Percentiles rank a stretch among this genome's conserved stretches.
These are phyloP conservation scores for Argopecten irradians DNA, from an alignment of 1,140 invertebrate genomes.

Conservation along the genomic window DNA sequence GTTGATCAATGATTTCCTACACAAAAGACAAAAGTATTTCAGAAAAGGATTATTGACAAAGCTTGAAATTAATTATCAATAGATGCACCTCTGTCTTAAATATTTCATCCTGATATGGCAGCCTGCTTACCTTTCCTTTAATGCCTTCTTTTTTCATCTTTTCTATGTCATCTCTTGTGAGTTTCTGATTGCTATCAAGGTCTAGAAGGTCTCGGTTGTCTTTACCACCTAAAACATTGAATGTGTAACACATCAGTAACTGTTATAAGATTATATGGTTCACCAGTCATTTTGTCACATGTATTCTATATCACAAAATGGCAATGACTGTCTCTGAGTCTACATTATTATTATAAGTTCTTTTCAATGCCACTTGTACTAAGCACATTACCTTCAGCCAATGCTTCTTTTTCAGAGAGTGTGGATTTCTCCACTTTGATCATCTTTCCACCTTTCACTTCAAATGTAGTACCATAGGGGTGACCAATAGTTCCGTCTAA, in stretches of 20 bases:
- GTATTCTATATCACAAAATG: background rate
- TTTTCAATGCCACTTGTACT: no score
- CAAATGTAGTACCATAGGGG: conserved; percentile 87
- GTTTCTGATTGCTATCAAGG: conserved; percentile 89
- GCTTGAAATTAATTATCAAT: background rate
- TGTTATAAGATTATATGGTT: background rate
- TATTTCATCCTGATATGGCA: background rate
- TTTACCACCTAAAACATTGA: conserved; percentile 53
- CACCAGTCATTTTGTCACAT: background rate
- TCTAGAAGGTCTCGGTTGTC: conserved; percentile 92
- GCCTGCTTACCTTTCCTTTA: conserved; percentile 87
- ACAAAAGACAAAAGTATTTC: background rate
- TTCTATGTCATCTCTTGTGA: conserved; percentile 89
- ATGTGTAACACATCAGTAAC: background rate
- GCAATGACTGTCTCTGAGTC: no score
- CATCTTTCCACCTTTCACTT: conserved; percentile 78
- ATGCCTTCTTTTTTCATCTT: conserved; percentile 86
- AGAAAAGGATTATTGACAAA: conserved; percentile 34
- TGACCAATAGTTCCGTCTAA: conserved; percentile 84
- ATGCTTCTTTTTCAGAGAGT: conserved; percentile 31
- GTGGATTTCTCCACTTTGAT: conserved; percentile 79
- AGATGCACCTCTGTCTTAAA: background rate
- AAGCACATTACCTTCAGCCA: conserved; percentile 58
- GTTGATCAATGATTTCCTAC: conserved; percentile 88
- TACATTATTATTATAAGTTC: no score